Evolutionary conservation across 2,113 vertebrate species (phyloP).

Genomic region (Dendrocopos noguchii): DNA sequence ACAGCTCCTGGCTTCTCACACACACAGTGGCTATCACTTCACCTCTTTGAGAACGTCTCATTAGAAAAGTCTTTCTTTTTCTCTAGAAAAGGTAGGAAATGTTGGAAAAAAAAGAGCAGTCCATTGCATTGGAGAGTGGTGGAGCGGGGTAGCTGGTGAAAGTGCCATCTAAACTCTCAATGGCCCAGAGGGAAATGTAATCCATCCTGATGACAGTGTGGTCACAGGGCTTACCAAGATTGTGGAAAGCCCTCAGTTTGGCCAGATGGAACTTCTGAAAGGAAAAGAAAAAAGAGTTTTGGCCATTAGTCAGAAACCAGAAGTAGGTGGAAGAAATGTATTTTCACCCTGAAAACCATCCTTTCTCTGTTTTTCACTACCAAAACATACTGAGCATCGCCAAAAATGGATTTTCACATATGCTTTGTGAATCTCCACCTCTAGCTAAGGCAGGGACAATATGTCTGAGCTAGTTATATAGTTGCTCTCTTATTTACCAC

Average conservation of each 20-base stretch:
- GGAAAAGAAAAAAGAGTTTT: not conserved
- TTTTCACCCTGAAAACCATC: not conserved
- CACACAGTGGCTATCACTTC: not conserved
- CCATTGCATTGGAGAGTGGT: accelerated
- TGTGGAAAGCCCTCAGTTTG: not conserved
- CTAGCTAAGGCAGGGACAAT: not conserved
- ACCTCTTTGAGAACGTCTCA: not conserved
- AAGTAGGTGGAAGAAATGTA: not conserved
- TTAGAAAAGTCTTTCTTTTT: not conserved
- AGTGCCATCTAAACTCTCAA: not conserved
- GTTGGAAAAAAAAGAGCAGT: not conserved
- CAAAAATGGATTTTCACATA: not conserved
- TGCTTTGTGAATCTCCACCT: not conserved
- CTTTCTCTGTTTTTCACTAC: not conserved
- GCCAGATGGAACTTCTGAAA: not conserved
- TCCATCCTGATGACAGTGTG: not conserved
- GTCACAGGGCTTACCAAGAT: not conserved
- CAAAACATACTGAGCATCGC: not conserved
- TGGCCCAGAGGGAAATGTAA: not conserved
- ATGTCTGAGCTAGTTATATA: not conserved
- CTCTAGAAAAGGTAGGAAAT: not conserved
- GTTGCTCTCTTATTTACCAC: not conserved
- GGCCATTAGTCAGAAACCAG: not conserved
- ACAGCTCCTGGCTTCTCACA: not conserved
- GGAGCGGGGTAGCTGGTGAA: not conserved